These are phyloP conservation scores for Arrhamphus sclerolepis DNA, from an alignment of 2,797 vertebrate genomes.

Conservation along the genomic window DNA sequence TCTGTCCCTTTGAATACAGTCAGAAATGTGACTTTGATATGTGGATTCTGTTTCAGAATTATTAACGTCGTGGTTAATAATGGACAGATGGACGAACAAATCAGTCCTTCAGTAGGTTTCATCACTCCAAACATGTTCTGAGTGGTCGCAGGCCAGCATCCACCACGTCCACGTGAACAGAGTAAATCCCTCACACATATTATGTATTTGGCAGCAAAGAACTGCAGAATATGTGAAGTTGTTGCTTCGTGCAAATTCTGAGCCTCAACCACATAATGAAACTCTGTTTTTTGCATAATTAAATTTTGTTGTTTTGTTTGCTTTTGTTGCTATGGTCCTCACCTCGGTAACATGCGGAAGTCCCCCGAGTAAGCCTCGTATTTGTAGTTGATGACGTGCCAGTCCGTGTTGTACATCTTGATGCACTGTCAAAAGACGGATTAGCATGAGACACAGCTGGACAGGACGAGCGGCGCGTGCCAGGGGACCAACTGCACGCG, in stretches of 20 bases:
- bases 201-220: constrained; percentile 4
- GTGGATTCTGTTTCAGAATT: no score
- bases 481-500: neutral
- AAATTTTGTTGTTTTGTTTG: neutral
- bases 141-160: constrained; percentile 13
- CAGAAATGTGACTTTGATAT: no score
- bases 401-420: constrained; percentile 95
- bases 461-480: constrained; percentile 12
- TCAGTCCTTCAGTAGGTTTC: no score
- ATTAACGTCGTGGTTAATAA: no score
- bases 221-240: neutral
- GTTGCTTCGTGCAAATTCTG: constrained; percentile 12
- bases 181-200: constrained; percentile 33
- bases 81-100: no score
- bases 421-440: constrained; percentile 88
- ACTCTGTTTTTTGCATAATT: neutral
- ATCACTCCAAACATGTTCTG: neutral
- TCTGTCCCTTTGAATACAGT: no score
- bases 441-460: constrained; percentile 40
- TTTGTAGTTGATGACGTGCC: constrained; percentile 95
- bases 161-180: constrained; percentile 5
- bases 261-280: neutral
- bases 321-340: constrained; percentile 51
- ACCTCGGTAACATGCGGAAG: constrained; percentile 96
- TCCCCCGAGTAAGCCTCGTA: constrained; percentile 97